A percentile compares a stretch with the other conserved stretches of the same genome.
Evolutionary conservation across 2,797 vertebrate species (phyloP).

Genomic region (Apodemus agrarius): DNA sequence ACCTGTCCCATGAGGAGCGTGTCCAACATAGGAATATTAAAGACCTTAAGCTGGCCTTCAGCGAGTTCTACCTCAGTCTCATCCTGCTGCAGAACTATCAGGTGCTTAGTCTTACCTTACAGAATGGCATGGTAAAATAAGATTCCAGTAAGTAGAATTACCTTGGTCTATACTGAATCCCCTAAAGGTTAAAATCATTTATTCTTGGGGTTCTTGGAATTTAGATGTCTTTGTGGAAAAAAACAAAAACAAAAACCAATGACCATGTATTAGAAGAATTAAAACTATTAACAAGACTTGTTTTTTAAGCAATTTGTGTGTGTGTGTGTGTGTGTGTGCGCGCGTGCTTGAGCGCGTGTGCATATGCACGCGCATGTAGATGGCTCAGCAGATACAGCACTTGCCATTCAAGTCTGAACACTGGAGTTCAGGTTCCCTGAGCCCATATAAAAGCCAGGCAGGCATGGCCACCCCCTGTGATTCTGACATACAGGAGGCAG

Average conservation of each 20-base stretch:
- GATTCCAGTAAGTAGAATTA: conserved; percentile 16
- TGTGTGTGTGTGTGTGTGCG: background rate
- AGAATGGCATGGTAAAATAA: conserved; percentile 17
- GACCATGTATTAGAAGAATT: background rate
- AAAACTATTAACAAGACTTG: background rate
- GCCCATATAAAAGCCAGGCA: background rate
- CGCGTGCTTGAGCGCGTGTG: background rate
- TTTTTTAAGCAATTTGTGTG: background rate
- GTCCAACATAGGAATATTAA: conserved; percentile 97
- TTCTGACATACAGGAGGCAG: background rate
- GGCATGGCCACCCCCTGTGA: background rate
- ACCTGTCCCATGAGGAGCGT: conserved; percentile 96
- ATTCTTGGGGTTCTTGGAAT: conserved; percentile 9
- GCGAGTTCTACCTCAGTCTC: conserved; percentile 99
- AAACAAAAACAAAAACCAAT: background rate
- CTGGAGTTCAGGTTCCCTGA: background rate
- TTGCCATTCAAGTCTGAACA: background rate
- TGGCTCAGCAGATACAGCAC: background rate
- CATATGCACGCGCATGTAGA: background rate
- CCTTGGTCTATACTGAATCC: background rate
- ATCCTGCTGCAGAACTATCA: conserved; percentile 97
- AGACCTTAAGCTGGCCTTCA: conserved; percentile 98
- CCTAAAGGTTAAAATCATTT: conserved; percentile 12
- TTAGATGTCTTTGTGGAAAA: background rate
- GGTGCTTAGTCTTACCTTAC: conserved; percentile 83